These are phyloP conservation scores for Choristoneura fumiferana DNA, from an alignment of 1,140 invertebrate genomes.

Conservation along the genomic window DNA sequence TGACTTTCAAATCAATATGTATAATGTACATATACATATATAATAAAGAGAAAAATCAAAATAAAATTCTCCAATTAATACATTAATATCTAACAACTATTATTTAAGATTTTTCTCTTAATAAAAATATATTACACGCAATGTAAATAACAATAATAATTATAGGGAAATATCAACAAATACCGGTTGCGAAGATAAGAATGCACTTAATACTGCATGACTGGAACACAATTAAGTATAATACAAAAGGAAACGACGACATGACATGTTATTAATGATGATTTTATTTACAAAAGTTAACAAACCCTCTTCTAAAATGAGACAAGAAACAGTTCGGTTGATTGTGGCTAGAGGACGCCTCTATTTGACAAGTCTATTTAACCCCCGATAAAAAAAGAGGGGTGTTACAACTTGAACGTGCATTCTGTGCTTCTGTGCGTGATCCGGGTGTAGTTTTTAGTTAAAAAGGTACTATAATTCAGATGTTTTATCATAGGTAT, in stretches of 20 bases:
- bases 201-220: slow-evolving; percentile 63
- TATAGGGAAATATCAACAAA: slow-evolving; percentile 60
- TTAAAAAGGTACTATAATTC: no score
- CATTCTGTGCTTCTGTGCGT: no score
- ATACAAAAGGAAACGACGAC: slow-evolving; percentile 60
- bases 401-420: no score
- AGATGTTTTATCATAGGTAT: no score
- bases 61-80: slow-evolving; percentile 76
- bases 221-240: slow-evolving; percentile 61
- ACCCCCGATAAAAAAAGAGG: no score
- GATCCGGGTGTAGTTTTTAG: no score
- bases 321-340: slow-evolving; percentile 39
- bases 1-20: slow-evolving; percentile 69
- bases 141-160: slow-evolving; percentile 63
- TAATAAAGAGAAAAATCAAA: slow-evolving; percentile 74
- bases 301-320: slow-evolving; percentile 52
- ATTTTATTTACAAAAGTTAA: slow-evolving; percentile 72
- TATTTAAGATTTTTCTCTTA: slow-evolving; percentile 74
- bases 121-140: slow-evolving; percentile 76
- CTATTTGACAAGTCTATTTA: no score
- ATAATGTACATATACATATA: slow-evolving; percentile 72
- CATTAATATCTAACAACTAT: slow-evolving; percentile 74
- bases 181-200: slow-evolving; percentile 40
- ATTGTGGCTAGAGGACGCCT: slow-evolving; percentile 23
- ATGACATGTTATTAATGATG: slow-evolving; percentile 44